Percentiles rank a stretch among this genome's conserved stretches.
These are phyloP conservation scores for Osmerus eperlanus DNA, from an alignment of 2,113 vertebrate genomes.

Conservation along the genomic window DNA sequence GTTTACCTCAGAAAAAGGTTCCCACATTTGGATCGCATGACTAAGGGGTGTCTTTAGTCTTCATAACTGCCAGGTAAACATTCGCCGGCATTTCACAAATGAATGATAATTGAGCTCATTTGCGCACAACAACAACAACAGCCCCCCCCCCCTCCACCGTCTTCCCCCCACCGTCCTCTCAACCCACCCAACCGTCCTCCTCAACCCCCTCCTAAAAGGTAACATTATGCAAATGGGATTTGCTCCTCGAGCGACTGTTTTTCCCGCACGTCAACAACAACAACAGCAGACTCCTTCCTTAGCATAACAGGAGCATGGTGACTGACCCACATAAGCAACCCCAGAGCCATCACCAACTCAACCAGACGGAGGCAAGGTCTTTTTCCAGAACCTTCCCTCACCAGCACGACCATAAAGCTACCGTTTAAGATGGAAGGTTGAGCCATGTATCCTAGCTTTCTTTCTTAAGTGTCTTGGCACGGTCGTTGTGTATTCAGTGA, in stretches of 20 bases:
- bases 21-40: slow-evolving; percentile 30
- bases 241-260: slow-evolving; percentile 36
- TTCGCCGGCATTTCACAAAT: slow-evolving; percentile 24
- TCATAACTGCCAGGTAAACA: slow-evolving; percentile 32
- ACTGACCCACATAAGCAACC: slow-evolving; percentile 21
- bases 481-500: neutral
- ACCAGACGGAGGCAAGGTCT: neutral
- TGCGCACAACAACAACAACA: slow-evolving; percentile 16
- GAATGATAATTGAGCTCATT: slow-evolving; percentile 35
- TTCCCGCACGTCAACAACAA: slow-evolving; percentile 13
- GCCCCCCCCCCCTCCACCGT: neutral
- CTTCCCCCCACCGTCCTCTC: too few relatives aligned
- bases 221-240: slow-evolving; percentile 51
- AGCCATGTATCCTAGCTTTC: too few relatives aligned
- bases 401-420: too few relatives aligned
- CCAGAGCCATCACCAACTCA: neutral
- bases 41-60: slow-evolving; percentile 8
- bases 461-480: slow-evolving; percentile 3
- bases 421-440: too few relatives aligned
- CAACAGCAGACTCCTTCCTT: neutral
- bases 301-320: slow-evolving; percentile 15
- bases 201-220: slow-evolving; percentile 30
- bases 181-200: too few relatives aligned
- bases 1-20: neutral
- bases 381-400: neutral